Evolutionary conservation across 2,888 invertebrate genomes (phyloP).

Genomic region (Amphipoea oculea): DNA sequence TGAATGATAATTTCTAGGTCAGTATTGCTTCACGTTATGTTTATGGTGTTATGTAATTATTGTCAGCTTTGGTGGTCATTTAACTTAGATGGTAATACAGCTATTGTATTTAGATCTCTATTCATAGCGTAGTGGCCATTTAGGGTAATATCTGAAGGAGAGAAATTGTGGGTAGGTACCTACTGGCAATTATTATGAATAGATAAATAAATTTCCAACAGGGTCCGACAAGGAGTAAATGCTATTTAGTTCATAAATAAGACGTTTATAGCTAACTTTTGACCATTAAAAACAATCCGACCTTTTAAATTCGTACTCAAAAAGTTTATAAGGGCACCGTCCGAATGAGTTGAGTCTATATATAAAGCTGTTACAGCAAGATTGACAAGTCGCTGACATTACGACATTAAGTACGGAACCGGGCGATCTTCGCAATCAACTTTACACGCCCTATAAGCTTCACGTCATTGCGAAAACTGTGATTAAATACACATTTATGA

Average conservation of each 20-base stretch:
- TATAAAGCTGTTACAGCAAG: constrained; percentile 46
- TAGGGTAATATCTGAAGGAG: constrained; percentile 33
- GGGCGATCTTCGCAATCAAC: constrained; percentile 63
- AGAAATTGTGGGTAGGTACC: constrained; percentile 40
- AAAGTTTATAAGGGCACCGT: constrained; percentile 31
- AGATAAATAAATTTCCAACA: constrained; percentile 12
- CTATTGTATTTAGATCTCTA: constrained; percentile 50
- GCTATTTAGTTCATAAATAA: constrained; percentile 14
- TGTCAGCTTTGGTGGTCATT: constrained; percentile 58
- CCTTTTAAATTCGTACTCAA: background rate
- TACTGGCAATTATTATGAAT: constrained; percentile 12
- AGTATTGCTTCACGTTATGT: constrained; percentile 73
- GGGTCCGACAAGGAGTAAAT: constrained; percentile 5
- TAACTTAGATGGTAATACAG: constrained; percentile 55
- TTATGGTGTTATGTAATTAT: constrained; percentile 74
- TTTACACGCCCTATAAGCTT: constrained; percentile 63
- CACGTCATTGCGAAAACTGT: constrained; percentile 60
- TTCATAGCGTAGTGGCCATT: constrained; percentile 24
- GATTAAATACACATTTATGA: constrained; percentile 61
- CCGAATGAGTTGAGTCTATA: constrained; percentile 5
- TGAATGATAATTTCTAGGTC: constrained; percentile 85
- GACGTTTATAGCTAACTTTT: background rate
- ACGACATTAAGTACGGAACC: constrained; percentile 55
- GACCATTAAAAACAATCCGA: background rate
- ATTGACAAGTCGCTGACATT: constrained; percentile 61